Base-by-base conservation (phyloP, 2,113 vertebrate species). In the Brachyhypopomus gauderio region DNA sequence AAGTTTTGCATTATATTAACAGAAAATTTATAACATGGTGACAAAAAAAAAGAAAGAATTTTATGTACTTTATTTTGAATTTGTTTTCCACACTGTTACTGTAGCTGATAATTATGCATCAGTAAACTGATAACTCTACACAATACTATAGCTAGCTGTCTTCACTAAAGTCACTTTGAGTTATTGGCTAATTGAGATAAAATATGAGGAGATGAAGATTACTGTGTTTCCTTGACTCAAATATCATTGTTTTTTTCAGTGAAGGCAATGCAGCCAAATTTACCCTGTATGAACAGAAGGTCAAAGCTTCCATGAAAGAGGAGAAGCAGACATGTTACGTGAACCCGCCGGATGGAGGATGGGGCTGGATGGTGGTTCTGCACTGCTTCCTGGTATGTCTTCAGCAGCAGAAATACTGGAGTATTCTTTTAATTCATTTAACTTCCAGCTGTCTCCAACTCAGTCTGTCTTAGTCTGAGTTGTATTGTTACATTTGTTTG, bases 321-420 rank as follows among this genome's bases (percentile, higher is more conserved):
- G 2, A 89, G 66, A 89, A 89, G 66, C 77, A 79, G 25, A 77
- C 41, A 11, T 72, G 80, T 63, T 92, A 93, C 25, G 89, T 88
- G 52, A 90, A 93, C 23, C 87, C 92, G 56, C 95, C 89, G 0
- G 95, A 92, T 25, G 89, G 92, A 79, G 95, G 95, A 0, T 95
- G 95, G 94, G 95, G 95, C 16, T 97, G 96, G 96, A 94, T 94
- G 93, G 93, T 95, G n/a, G 94, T 97, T 76, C n/a, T 97, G 0
- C 96, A 98, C 86, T 98, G 96, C 88, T 99, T 99, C 85, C 89
- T 99, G 94, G 97, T 99, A 90, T 86, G 87, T 75, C 19, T 25
- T 60, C 1, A 75, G 25, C 45, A 11, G 12, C 22, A 48, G 27
- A 25, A 8, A 22, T 67, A 69, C n/a, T 36, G 16, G 60, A 62